Evolutionary conservation across 2,113 vertebrate species (phyloP), one percentile per base, ranked within the genome.

Genomic region (Mesocricetus auratus): DNA sequence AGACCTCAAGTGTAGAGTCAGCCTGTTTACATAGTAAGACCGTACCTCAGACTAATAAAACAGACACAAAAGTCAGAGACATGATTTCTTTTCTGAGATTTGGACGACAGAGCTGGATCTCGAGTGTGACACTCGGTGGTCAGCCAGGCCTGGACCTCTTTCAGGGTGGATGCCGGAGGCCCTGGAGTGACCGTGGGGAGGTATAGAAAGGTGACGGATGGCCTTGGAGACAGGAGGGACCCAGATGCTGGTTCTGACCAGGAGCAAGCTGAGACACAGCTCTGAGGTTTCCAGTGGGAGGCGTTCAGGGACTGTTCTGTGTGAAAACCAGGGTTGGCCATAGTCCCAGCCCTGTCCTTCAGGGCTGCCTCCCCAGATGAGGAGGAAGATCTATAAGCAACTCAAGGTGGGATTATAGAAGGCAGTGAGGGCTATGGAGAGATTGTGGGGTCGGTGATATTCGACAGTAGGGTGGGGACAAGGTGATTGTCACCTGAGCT

Each of bases 401-500:
- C 73, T 68, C 85, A 90, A 64, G 85, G 66, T 56, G 16, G 47
- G 69, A 74, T 62, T 69, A 58, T 88, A 66, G 90, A 95, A 90
- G 26, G 21, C 53, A 69, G 81, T 66, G 79, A 85, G 60, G 75
- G 19, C 53, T 39, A 33, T 58, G 60, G 85, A 68, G 86, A 92
- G 83, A 56, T 36, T 58, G 39, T n/a, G 45, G 90, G 58, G 53
- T 86, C 77, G 66, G 0, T 86, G 69, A 88, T 53, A 73, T 74
- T 79, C 68, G 88, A 31, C 22, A 89, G 26, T 64, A 94, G 89
- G 31, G 89, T 83, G 22, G 53, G 69, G 53, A 45, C 22, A 58
- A 17, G 68, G 89, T 60, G 47, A 47, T 47, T 47, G 47, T 47
- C 8, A 47, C 5, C 4, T 47, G 47, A 47, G 47, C 47, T 47